Evolutionary conservation across 35 echinoderm and acorn worm genomes (phyloP), one percentile per base, ranked within the genome.

Genomic region (Patiria miniata): DNA sequence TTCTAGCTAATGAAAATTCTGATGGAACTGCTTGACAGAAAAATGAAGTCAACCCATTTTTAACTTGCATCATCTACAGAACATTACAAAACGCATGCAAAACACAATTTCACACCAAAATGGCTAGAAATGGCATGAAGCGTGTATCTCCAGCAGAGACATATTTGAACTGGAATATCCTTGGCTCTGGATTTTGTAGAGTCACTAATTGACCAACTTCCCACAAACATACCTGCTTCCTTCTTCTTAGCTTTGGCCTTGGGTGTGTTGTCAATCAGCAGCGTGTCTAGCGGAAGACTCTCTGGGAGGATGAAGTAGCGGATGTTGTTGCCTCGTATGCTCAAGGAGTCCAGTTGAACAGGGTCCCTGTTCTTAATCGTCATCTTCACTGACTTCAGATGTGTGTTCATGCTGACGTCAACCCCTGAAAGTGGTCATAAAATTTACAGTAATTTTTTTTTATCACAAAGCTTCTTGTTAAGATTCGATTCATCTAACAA

Each of bases 371-470:
- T 94, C 89, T 98, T 98, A 8, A 94, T 86, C 1, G 95, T 98
- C 92, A 98, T 94, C 83, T 98, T 98, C 26, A 98, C 95, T 0
- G 92, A 94, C 37, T 91, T 88, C 40, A 98, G 56, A 88, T 98
- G 95, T 55, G 95, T 98, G 40, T 98, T 98, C 95, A 98, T 98
- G 76, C 92, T 94, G 19, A 98, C 95, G 86, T 98, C 95, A 69
- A 98, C 95, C 79, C 95, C 95, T 98, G 51, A 1, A 81, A 40
- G 53, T 81, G 23, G 2, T n/a, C 9, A 21, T 83, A 58, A 37
- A 8, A 83, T 52, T 26, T 4, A 58, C 7, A 5, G 14, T 7
- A 83, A 58, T 8, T 42, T 22, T 78, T 78, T 17, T 78, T 12
- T 51, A 16, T 34, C 10, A 18, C 5, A 7, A 5, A 80, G 12